These are phyloP conservation scores for Seriola dumerili DNA, from an alignment of 2,113 vertebrate species.

Conservation along the genomic window DNA sequence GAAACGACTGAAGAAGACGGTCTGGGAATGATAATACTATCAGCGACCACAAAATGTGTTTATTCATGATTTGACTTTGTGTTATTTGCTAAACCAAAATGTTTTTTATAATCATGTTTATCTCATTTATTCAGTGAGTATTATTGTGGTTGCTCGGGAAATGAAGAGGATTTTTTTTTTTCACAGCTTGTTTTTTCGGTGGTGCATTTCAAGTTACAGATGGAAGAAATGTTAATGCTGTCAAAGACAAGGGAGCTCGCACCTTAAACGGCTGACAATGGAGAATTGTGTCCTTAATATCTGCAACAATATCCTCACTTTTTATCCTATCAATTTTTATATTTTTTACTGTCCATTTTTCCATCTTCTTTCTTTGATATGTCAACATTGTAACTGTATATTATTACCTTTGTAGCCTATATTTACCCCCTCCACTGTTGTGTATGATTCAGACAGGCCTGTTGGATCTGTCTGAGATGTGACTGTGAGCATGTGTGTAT, in stretches of 20 bases:
- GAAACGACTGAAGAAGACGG: slow-evolving; percentile 37
- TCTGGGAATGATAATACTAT: slow-evolving; percentile 42
- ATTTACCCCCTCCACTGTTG: slow-evolving; percentile 75
- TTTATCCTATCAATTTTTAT: slow-evolving; percentile 82
- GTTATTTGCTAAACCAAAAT: slow-evolving; percentile 73
- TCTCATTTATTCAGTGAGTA: slow-evolving; percentile 61
- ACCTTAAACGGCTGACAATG: slow-evolving; percentile 74
- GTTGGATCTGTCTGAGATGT: slow-evolving; percentile 53
- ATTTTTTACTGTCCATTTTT: slow-evolving; percentile 79
- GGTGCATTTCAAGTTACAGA: slow-evolving; percentile 65
- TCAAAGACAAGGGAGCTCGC: slow-evolving; percentile 69
- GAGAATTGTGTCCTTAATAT: slow-evolving; percentile 74
- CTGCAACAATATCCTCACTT: slow-evolving; percentile 80
- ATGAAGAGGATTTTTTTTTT: slow-evolving; percentile 44
- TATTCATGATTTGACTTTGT: slow-evolving; percentile 49
- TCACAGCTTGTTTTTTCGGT: slow-evolving; percentile 50
- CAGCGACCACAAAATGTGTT: slow-evolving; percentile 33
- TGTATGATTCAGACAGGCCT: slow-evolving; percentile 64
- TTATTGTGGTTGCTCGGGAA: slow-evolving; percentile 53
- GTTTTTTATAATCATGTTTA: slow-evolving; percentile 72
- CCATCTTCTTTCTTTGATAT: slow-evolving; percentile 78
- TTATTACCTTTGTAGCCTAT: slow-evolving; percentile 78
- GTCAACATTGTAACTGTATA: slow-evolving; percentile 78
- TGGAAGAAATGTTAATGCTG: slow-evolving; percentile 64
- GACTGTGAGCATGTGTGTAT: slow-evolving; percentile 72